These are phyloP conservation scores for Platygyra sinensis DNA, from an alignment of 64 coral and sea anemone species.

Conservation along the genomic window DNA sequence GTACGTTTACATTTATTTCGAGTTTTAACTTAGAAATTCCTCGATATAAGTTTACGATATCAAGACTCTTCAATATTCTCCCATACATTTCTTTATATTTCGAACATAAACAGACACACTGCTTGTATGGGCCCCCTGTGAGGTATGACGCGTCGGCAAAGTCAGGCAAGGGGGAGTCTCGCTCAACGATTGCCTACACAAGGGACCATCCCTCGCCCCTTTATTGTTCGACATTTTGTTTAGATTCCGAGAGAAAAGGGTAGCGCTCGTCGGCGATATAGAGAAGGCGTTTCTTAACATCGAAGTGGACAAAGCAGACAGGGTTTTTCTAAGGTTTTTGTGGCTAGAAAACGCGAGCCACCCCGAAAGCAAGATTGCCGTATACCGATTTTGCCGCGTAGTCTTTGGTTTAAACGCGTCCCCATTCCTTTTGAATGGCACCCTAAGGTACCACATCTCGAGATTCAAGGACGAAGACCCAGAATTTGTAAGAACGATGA, in stretches of 20 bases:
- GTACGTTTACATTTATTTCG: too few relatives aligned
- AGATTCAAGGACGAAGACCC: neutral
- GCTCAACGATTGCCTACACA: constrained; percentile 41
- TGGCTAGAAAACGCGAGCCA: neutral
- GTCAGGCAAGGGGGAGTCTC: neutral
- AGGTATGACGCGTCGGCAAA: constrained; percentile 40
- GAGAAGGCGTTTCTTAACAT: neutral
- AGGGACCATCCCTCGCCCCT: neutral
- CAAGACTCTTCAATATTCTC: too few relatives aligned
- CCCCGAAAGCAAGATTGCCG: neutral
- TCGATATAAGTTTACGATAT: too few relatives aligned
- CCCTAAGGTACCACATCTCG: constrained; percentile 28
- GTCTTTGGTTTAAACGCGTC: neutral
- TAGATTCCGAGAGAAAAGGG: constrained; percentile 9
- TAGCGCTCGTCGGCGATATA: neutral
- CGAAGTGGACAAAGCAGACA: constrained; percentile 33
- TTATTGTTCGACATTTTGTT: constrained; percentile 20
- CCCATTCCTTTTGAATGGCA: neutral
- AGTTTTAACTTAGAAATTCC: too few relatives aligned
- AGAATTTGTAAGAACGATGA: constrained; percentile 28
- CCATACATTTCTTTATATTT: too few relatives aligned
- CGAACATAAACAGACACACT: too few relatives aligned
- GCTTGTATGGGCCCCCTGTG: too few relatives aligned
- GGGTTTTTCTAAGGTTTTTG: constrained; percentile 26
- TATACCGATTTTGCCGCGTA: neutral